Conservation (phyloP, 1,140 invertebrate genomes). For the Hirudo medicinalis region DNA sequence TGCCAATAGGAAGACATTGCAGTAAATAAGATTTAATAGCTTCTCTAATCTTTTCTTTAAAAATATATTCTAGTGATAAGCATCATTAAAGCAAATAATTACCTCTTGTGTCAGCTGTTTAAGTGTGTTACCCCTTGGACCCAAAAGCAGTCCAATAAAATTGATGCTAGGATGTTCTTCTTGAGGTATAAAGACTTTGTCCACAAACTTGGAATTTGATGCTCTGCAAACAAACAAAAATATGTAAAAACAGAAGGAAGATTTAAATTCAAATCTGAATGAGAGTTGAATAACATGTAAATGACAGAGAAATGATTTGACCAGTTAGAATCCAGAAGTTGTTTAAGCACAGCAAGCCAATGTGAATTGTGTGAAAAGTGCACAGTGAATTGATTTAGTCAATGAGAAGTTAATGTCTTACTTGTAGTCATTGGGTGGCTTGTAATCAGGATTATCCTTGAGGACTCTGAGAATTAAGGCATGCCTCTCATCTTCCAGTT, state of each 20-base stretch:
- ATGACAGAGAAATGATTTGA: no score
- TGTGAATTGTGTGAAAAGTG: no score
- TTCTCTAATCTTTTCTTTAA: background rate
- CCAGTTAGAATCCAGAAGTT: background rate
- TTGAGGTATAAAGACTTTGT: slow-evolving; percentile 80
- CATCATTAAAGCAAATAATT: background rate
- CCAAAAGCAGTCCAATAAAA: slow-evolving; percentile 95
- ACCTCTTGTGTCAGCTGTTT: slow-evolving; percentile 66
- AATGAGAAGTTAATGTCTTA: slow-evolving; percentile 33
- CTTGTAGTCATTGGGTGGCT: slow-evolving; percentile 97
- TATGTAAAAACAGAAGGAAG: background rate
- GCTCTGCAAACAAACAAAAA: slow-evolving; percentile 61
- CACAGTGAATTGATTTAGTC: background rate
- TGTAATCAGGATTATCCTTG: slow-evolving; percentile 87
- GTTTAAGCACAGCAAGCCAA: background rate
- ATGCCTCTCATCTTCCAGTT: slow-evolving; percentile 90
- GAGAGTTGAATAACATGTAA: no score
- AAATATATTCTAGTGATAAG: background rate
- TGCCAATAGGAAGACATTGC: background rate
- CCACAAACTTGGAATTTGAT: slow-evolving; percentile 83
- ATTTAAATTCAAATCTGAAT: no score
- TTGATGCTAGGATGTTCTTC: slow-evolving; percentile 99
- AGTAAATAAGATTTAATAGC: background rate
- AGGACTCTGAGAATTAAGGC: slow-evolving; percentile 79
- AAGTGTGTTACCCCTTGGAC: slow-evolving; percentile 95